Evolutionary conservation across 2,888 invertebrate genomes (phyloP).

Genomic region (Sclerodermus sp.): DNA sequence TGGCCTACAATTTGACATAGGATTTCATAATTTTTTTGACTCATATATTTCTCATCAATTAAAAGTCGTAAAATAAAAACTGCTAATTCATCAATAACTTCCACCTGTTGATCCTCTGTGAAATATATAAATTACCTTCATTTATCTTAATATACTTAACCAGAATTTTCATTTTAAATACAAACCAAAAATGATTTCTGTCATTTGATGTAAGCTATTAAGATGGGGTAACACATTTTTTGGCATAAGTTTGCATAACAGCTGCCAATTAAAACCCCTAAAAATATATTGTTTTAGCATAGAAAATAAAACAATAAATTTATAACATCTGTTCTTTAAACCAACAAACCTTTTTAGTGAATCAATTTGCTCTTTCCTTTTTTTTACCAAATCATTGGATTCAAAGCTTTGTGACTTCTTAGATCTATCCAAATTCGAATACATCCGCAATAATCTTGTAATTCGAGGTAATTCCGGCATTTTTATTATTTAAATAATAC

Average conservation of each 20-base stretch:
- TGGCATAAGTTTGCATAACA: slow-evolving; percentile 59
- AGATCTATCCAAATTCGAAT: slow-evolving; percentile 61
- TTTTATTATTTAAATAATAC: too few species aligned
- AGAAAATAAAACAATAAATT: slow-evolving; percentile 3
- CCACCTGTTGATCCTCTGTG: slow-evolving; percentile 61
- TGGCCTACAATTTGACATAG: slow-evolving; percentile 66
- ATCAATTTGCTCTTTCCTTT: slow-evolving; percentile 54
- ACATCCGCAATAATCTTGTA: slow-evolving; percentile 68
- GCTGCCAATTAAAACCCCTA: slow-evolving; percentile 61
- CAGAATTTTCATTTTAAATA: slow-evolving; percentile 12
- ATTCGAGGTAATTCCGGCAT: slow-evolving; percentile 65
- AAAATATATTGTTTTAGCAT: slow-evolving; percentile 16
- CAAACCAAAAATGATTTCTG: slow-evolving; percentile 41
- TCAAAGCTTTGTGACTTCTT: slow-evolving; percentile 36
- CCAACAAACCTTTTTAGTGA: slow-evolving; percentile 53
- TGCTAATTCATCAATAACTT: slow-evolving; percentile 67
- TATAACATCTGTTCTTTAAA: slow-evolving; percentile 18
- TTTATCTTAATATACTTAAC: slow-evolving; percentile 3
- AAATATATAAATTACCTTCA: slow-evolving; percentile 8
- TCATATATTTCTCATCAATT: slow-evolving; percentile 64
- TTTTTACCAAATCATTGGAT: slow-evolving; percentile 50
- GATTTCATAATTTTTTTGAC: slow-evolving; percentile 63
- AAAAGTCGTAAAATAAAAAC: slow-evolving; percentile 66
- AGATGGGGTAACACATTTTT: slow-evolving; percentile 49
- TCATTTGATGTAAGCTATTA: slow-evolving; percentile 52